These are phyloP conservation scores for Lasioglossum leucozonium DNA, from an alignment of 2,888 invertebrate genomes.

Conservation along the genomic window DNA sequence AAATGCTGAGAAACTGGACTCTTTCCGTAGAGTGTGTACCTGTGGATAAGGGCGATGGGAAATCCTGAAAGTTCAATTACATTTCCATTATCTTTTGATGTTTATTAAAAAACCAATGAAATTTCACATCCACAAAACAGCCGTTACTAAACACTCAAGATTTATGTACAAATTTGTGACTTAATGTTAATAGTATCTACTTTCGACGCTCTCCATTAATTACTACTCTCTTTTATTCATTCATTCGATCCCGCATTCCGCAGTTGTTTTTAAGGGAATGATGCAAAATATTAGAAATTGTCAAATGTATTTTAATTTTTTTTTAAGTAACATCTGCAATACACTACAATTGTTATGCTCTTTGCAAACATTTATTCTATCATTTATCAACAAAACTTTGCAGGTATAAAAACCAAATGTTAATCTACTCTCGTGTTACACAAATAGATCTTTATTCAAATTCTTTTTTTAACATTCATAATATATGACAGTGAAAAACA, in stretches of 20 bases:
- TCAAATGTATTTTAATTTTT: neutral
- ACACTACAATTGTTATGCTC: neutral
- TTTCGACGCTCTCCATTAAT: neutral
- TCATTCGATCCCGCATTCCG: no score
- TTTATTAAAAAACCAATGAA: neutral
- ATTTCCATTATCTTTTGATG: neutral
- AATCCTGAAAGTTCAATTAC: slow-evolving; percentile 87
- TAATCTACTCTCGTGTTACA: neutral
- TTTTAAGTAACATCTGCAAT: neutral
- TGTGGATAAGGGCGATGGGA: slow-evolving; percentile 89
- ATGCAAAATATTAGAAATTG: neutral
- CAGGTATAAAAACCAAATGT: neutral
- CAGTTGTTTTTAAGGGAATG: neutral
- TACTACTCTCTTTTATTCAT: neutral
- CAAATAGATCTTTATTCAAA: neutral
- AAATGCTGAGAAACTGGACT: slow-evolving; percentile 88
- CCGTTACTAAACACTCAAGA: neutral
- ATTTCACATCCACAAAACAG: neutral
- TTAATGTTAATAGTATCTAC: neutral
- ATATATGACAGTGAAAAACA: neutral
- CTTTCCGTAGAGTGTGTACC: slow-evolving; percentile 86
- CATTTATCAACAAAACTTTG: neutral
- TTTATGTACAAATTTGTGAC: neutral
- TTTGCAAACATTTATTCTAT: neutral
- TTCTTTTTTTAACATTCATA: neutral